A percentile compares a stretch with the other conserved stretches of the same genome.
phyloP scores from a whole-genome alignment of 2,888 invertebrate genomes.

The Drosophila pseudotakahashii region DNA sequence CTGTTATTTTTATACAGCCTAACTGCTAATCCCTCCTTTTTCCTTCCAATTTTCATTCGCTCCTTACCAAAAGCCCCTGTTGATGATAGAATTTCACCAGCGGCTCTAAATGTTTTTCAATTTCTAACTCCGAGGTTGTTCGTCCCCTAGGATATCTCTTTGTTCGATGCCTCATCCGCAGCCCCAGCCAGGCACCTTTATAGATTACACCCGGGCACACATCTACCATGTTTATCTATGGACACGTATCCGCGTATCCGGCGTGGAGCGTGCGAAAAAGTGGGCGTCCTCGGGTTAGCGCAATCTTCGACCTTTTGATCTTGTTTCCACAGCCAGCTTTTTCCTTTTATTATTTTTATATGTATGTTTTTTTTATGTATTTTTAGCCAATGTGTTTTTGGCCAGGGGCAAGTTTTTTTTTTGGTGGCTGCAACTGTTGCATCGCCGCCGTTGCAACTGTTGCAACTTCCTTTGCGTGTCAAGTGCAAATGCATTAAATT shows the following conservation, averaged over 20 bases:
- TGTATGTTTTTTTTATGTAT: not conserved
- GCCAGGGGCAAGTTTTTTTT: slow-evolving; percentile 24
- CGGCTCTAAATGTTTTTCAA: slow-evolving; percentile 64
- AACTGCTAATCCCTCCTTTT: not conserved
- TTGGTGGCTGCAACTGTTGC: slow-evolving; percentile 56
- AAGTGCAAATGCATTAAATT: slow-evolving; percentile 77
- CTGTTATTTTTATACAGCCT: not conserved
- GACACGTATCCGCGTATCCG: slow-evolving; percentile 61
- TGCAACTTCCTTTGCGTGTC: slow-evolving; percentile 79
- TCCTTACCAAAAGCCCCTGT: slow-evolving; percentile 24
- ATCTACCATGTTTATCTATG: slow-evolving; percentile 59
- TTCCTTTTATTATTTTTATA: slow-evolving; percentile 2
- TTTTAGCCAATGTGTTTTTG: slow-evolving; percentile 23
- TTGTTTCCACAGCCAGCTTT: slow-evolving; percentile 62
- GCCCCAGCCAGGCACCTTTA: slow-evolving; percentile 47
- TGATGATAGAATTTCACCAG: slow-evolving; percentile 76
- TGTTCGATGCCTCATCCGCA: slow-evolving; percentile 1
- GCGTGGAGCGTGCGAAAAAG: slow-evolving; percentile 79
- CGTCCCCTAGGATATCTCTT: slow-evolving; percentile 20
- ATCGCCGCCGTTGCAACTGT: slow-evolving; percentile 43
- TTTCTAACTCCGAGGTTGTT: slow-evolving; percentile 53
- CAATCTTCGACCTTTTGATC: slow-evolving; percentile 80
- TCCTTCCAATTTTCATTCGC: slow-evolving; percentile 18
- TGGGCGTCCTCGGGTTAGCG: slow-evolving; percentile 74
- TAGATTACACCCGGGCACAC: slow-evolving; percentile 55